Conservation (phyloP, 1,140 invertebrate species). For the Heliothis virescens region DNA sequence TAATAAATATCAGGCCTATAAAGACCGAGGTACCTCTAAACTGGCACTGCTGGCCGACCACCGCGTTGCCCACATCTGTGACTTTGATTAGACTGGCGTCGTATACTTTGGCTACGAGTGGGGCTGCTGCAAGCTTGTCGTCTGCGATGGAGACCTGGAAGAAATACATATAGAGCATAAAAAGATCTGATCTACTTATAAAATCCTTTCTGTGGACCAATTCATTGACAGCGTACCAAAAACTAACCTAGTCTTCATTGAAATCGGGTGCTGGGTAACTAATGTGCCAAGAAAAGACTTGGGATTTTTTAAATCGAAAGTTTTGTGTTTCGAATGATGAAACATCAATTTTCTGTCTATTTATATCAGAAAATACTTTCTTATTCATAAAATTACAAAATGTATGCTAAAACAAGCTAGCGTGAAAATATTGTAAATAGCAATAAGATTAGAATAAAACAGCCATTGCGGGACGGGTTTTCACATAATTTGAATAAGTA, state of each 20-base stretch:
- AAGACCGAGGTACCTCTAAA: constrained; percentile 91
- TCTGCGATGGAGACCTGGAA: constrained; percentile 90
- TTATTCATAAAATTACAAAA: neutral
- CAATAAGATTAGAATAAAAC: neutral
- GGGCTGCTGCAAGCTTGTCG: constrained; percentile 94
- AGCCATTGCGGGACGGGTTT: neutral
- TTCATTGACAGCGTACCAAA: too few relatives aligned
- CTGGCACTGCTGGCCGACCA: constrained; percentile 96
- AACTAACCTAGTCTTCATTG: too few relatives aligned
- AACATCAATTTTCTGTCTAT: too few relatives aligned
- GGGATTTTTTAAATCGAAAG: too few relatives aligned
- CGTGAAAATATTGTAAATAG: constrained; percentile 6
- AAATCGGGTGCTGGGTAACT: too few relatives aligned
- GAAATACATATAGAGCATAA: neutral
- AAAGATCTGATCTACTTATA: too few relatives aligned
- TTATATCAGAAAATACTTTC: neutral
- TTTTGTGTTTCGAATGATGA: too few relatives aligned
- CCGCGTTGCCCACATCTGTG: constrained; percentile 95
- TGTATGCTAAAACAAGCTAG: neutral
- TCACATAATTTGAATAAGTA: constrained; percentile 1
- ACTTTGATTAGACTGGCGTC: constrained; percentile 96
- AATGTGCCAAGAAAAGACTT: too few relatives aligned
- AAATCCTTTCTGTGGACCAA: too few relatives aligned
- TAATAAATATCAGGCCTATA: constrained; percentile 6
- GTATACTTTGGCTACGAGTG: constrained; percentile 96